Evolutionary conservation across 2,797 vertebrate genomes (phyloP).

Genomic region (Huso huso): DNA sequence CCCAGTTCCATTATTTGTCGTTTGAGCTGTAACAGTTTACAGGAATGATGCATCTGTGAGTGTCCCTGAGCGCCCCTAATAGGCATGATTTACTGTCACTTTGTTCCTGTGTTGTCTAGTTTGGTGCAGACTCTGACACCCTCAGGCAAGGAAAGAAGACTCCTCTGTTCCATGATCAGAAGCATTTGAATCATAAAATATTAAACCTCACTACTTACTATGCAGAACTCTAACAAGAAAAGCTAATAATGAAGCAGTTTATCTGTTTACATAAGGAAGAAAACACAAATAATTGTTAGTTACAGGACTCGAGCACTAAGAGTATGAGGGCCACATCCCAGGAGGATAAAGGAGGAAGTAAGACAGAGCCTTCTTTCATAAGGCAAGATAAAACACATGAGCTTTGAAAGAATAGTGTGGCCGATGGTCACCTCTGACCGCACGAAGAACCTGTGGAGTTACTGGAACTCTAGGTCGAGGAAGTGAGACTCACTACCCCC

Average conservation of each 20-base stretch:
- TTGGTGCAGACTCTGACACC: background rate
- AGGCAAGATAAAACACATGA: too few relatives aligned
- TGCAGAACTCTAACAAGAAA: conserved; percentile 6
- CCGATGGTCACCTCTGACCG: too few relatives aligned
- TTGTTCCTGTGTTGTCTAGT: background rate
- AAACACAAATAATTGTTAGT: too few relatives aligned
- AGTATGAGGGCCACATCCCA: too few relatives aligned
- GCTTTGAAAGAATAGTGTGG: too few relatives aligned
- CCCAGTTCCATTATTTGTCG: background rate
- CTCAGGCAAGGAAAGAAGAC: background rate
- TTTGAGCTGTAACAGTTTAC: conserved; percentile 4
- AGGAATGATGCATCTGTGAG: background rate
- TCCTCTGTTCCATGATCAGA: background rate
- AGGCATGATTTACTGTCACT: background rate
- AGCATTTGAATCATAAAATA: conserved; percentile 4
- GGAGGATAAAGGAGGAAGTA: too few relatives aligned
- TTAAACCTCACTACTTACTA: conserved; percentile 3
- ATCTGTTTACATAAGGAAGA: conserved; percentile 2
- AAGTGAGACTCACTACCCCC: too few relatives aligned
- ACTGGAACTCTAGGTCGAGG: too few relatives aligned
- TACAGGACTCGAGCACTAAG: too few relatives aligned
- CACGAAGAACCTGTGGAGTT: too few relatives aligned
- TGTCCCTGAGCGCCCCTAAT: background rate
- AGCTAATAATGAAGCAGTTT: conserved; percentile 12
- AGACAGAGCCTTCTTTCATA: too few relatives aligned